Conservation (phyloP, 1,140 invertebrate genomes). For the Phortica variegata region DNA sequence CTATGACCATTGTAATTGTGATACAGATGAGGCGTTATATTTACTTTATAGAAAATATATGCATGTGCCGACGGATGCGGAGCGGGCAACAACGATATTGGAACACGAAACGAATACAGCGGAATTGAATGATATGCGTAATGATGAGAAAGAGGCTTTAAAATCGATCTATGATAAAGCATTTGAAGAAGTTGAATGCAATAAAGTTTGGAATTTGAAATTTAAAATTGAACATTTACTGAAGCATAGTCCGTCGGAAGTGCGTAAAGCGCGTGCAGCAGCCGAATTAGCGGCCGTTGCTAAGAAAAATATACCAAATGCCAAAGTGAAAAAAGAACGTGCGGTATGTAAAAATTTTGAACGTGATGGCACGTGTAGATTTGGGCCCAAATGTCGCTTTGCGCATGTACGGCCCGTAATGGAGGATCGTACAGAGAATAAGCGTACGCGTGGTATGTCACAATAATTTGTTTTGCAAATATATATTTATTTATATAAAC, state of each 20-base stretch:
- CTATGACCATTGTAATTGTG: conserved; percentile 63
- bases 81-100: conserved; percentile 11
- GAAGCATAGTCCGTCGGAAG: conserved; percentile 60
- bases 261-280: conserved; percentile 59
- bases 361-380: conserved; percentile 67
- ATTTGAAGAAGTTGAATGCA: conserved; percentile 67
- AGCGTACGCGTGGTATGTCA: neutral
- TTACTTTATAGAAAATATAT: conserved; percentile 69
- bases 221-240: conserved; percentile 69
- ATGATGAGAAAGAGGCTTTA: conserved; percentile 70
- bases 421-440: conserved; percentile 16
- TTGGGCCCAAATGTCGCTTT: conserved; percentile 70
- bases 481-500: neutral
- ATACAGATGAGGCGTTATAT: conserved; percentile 68
- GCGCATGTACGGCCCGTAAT: conserved; percentile 64
- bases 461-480: neutral
- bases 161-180: conserved; percentile 72
- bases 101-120: conserved; percentile 46
- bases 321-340: conserved; percentile 59
- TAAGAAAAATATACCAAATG: conserved; percentile 23
- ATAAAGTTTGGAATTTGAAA: conserved; percentile 67
- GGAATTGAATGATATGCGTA: conserved; percentile 65
- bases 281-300: conserved; percentile 32
- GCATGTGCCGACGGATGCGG: conserved; percentile 42
- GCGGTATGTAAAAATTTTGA: conserved; percentile 68